These are phyloP conservation scores for Camptogramma bilineatum DNA, from an alignment of 2,888 invertebrate species.

Conservation along the genomic window DNA sequence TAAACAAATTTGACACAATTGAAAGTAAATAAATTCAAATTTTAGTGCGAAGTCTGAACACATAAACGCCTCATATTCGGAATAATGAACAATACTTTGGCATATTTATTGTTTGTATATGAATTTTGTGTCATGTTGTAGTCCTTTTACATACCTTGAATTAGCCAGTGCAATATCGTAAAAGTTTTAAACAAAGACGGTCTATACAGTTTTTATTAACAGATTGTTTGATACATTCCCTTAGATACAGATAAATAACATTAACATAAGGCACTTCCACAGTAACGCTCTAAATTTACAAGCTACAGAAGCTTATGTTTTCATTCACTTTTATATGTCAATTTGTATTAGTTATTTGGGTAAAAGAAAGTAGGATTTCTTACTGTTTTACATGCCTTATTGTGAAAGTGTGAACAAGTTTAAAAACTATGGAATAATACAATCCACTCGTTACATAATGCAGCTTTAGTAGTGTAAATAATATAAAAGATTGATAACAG, in stretches of 20 bases:
- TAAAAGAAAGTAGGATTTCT: too few species aligned
- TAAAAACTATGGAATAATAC: not conserved
- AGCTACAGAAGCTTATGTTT: not conserved
- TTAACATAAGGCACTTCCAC: slow-evolving; percentile 19
- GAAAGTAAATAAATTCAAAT: not conserved
- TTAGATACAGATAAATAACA: slow-evolving; percentile 24
- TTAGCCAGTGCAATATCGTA: slow-evolving; percentile 3
- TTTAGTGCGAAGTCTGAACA: not conserved
- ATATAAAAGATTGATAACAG: too few species aligned
- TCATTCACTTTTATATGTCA: not conserved
- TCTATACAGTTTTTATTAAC: slow-evolving; percentile 25
- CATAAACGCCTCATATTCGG: not conserved
- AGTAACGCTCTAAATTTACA: slow-evolving; percentile 7
- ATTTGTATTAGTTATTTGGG: not conserved
- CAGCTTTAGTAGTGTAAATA: too few species aligned
- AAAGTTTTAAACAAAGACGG: slow-evolving; percentile 35
- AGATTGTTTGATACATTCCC: slow-evolving; percentile 52
- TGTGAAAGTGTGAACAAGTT: not conserved
- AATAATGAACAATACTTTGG: not conserved
- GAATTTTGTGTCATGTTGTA: slow-evolving; percentile 11
- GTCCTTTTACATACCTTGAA: slow-evolving; percentile 26
- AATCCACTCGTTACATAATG: not conserved
- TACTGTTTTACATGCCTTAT: too few species aligned
- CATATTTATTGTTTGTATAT: not conserved
- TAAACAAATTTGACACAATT: too few species aligned